A percentile compares a stretch with the other conserved stretches of the same genome.
phyloP scores from a whole-genome alignment of 2,113 vertebrate species.

The Agelaius tricolor region DNA sequence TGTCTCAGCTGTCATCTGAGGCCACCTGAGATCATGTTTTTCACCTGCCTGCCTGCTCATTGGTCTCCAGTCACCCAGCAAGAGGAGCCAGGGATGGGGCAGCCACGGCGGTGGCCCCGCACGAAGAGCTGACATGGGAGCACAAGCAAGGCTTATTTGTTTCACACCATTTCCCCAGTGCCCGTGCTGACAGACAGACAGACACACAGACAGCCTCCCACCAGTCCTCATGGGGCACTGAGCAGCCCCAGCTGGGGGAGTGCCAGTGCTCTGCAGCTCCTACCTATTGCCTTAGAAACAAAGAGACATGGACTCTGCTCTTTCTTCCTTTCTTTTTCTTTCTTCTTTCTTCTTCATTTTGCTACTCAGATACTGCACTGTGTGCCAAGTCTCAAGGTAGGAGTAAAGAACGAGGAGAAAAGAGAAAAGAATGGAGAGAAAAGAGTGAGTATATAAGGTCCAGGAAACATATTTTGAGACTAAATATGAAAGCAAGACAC shows the following conservation, averaged over 20 bases:
- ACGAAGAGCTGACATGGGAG: slow-evolving; percentile 34
- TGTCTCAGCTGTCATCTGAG: background rate
- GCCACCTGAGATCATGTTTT: background rate
- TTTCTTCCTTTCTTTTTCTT: background rate
- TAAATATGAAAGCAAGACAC: background rate
- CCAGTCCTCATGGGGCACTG: background rate
- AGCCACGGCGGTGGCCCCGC: background rate
- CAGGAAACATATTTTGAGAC: background rate
- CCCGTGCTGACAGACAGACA: slow-evolving; percentile 45
- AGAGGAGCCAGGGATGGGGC: slow-evolving; percentile 14
- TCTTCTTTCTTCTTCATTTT: background rate
- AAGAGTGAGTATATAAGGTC: background rate
- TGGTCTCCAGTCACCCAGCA: slow-evolving; percentile 9
- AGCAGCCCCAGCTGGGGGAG: slow-evolving; percentile 18
- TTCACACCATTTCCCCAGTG: slow-evolving; percentile 60
- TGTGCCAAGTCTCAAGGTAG: background rate
- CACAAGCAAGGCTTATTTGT: slow-evolving; percentile 45
- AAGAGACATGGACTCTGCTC: background rate
- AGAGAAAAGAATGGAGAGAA: background rate
- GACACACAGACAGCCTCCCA: slow-evolving; percentile 31
- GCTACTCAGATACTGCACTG: background rate
- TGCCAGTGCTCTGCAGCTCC: slow-evolving; percentile 24
- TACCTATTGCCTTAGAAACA: slow-evolving; percentile 65
- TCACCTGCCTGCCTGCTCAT: slow-evolving; percentile 63
- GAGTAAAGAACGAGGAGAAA: background rate